Percentiles rank a stretch among this genome's conserved stretches.
These are phyloP conservation scores for Rhinatrema bivittatum DNA, from an alignment of 2,797 vertebrate species.

Conservation along the genomic window DNA sequence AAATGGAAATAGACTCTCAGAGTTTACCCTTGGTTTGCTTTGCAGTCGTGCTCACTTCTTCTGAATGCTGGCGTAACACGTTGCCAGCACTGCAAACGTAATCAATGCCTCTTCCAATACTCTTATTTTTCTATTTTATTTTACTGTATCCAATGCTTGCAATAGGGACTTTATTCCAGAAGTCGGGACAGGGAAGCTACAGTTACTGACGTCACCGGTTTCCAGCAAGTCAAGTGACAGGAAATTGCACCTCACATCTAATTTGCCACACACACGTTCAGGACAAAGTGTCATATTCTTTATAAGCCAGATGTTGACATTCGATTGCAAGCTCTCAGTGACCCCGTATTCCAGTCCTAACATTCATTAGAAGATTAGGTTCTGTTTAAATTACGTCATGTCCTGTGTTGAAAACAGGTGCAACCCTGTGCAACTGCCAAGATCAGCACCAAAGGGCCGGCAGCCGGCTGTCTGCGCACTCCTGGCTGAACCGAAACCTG, in stretches of 20 bases:
- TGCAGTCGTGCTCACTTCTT: too few species aligned
- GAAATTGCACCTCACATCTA: constrained; percentile 66
- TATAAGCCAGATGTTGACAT: constrained; percentile 45
- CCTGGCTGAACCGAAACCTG: too few species aligned
- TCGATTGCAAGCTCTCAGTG: constrained; percentile 10
- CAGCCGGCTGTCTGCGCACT: too few species aligned
- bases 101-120: constrained; percentile 16
- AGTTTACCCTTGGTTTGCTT: too few species aligned
- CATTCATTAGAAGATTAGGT: constrained; percentile 15
- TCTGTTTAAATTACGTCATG: constrained; percentile 5
- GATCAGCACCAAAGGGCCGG: not conserved
- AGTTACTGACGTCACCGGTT: constrained; percentile 57
- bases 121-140: too few species aligned
- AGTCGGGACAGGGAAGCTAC: constrained; percentile 30
- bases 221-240: constrained; percentile 59
- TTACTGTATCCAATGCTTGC: constrained; percentile 4
- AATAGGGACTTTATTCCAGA: constrained; percentile 1
- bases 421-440: not conserved
- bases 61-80: too few species aligned
- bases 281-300: constrained; percentile 39
- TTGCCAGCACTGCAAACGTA: too few species aligned
- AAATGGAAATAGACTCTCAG: too few species aligned
- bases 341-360: constrained; percentile 18
- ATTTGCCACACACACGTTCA: constrained; percentile 58
- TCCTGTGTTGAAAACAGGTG: constrained; percentile 9